Conservation (phyloP, 2,888 invertebrate species). For the Calameuta filiformis region DNA sequence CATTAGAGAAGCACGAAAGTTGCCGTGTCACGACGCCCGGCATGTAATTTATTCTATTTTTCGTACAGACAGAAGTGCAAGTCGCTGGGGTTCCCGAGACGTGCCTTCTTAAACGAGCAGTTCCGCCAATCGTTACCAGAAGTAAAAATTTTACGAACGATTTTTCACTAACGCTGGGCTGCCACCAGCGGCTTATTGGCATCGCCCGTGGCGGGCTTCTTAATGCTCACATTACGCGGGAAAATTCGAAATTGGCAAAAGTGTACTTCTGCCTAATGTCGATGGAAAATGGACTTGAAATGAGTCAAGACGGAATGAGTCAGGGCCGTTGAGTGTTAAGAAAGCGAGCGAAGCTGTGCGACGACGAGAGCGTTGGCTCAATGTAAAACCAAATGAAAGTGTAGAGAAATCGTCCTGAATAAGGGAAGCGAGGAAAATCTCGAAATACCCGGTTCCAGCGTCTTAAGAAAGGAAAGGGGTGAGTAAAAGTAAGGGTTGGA, state of each 20-base stretch:
- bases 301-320: background rate
- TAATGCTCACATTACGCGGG: background rate
- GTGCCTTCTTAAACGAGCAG: background rate
- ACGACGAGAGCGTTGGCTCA: background rate
- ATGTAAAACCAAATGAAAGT: background rate
- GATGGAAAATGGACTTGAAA: background rate
- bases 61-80: background rate
- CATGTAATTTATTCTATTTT: background rate
- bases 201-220: background rate
- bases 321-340: background rate
- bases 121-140: background rate
- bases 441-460: conserved; percentile 25
- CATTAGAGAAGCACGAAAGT: conserved; percentile 14
- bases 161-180: background rate
- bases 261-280: background rate
- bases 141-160: background rate
- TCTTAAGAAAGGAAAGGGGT: background rate
- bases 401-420: background rate
- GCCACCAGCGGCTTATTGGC: background rate
- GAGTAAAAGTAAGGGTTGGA: conserved; percentile 1
- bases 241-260: background rate
- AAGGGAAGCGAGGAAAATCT: conserved; percentile 35
- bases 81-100: background rate
- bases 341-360: background rate
- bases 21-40: background rate